A percentile compares a stretch with the other conserved stretches of the same genome.
Conservation (phyloP, 64 coral and sea anemone species). For the Catalaphyllia jardinei region DNA sequence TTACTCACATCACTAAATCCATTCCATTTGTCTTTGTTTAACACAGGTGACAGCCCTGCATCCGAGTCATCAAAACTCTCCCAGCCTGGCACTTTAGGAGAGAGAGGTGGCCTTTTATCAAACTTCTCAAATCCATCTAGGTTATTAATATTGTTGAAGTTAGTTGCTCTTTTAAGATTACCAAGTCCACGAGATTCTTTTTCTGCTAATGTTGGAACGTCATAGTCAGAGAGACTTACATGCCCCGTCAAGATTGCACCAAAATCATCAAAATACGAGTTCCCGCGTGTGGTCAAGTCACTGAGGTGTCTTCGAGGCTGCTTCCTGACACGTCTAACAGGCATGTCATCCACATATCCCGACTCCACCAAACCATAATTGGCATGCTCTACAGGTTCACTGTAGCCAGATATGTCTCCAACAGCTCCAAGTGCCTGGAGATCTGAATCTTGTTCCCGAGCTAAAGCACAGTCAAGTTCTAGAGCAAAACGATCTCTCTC, state of each 20-base stretch:
- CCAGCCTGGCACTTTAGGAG: neutral
- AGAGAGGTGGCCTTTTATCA: slow-evolving; percentile 2
- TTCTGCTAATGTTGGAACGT: slow-evolving; percentile 70
- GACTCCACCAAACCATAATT: slow-evolving; percentile 69
- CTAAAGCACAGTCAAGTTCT: slow-evolving; percentile 80
- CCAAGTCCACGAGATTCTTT: slow-evolving; percentile 71
- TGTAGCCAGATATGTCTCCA: slow-evolving; percentile 21
- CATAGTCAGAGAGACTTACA: slow-evolving; percentile 53
- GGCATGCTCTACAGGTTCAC: slow-evolving; percentile 47
- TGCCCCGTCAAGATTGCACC: slow-evolving; percentile 39
- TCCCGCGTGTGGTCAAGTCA: slow-evolving; percentile 77
- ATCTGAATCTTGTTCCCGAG: slow-evolving; percentile 63
- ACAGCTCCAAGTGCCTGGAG: slow-evolving; percentile 45
- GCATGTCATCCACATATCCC: slow-evolving; percentile 52
- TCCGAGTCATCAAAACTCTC: slow-evolving; percentile 57
- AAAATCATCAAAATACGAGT: slow-evolving; percentile 71
- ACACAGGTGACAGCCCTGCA: neutral
- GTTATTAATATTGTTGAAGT: slow-evolving; percentile 94
- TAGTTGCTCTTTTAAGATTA: slow-evolving; percentile 82
- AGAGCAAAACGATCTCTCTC: slow-evolving; percentile 80
- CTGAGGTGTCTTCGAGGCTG: slow-evolving; percentile 87
- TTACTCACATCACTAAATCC: neutral
- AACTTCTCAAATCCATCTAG: slow-evolving; percentile 83
- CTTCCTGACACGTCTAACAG: slow-evolving; percentile 58
- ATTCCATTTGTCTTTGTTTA: neutral